Evolutionary conservation across 2,113 vertebrate species (phyloP), one percentile per base, ranked within the genome.

Genomic region (Petroica traversi): DNA sequence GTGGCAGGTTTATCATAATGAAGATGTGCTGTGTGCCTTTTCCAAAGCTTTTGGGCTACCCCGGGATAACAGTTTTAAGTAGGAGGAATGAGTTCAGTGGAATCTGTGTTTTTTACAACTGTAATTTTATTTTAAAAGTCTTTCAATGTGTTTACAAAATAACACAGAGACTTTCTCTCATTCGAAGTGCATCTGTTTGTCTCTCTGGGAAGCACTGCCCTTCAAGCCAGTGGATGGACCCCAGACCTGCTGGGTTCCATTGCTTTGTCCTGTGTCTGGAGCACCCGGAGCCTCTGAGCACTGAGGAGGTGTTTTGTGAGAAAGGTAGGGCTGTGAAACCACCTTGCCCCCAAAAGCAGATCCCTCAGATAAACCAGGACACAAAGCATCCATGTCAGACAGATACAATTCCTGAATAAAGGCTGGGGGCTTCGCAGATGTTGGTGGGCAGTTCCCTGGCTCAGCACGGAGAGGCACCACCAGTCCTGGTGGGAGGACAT

Each of bases 1-100:
- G 1, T 62, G 74, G 76, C 87, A 81, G 86, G 58, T 89, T 92
- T 93, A 86, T 91, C 93, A 72, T 72, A 84, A 78, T 67, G 93
- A 78, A 91, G 92, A 93, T 67, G 86, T 34, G 61, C 76, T 9
- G 2, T 12, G 54, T 55, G 88, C 38, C 67, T 93, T 43, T 72
- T 1, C 20, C 57, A 79, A 71, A 85, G 61, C n/a, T 85, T 69
- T 79, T 41, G 82, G 81, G 28, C n/a, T 83, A 36, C 49, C 62
- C 82, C 3, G 1, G 78, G 82, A 52, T 45, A 36, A 55, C 19
- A 57, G 61, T 36, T 82, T 54, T 17, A 63, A 93, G 58, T 5
- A 31, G 59, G 31, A 66, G 41, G 23, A 36, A 74, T 7, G 19
- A 0, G 2, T 63, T 89, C 33, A 7, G 18, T 12, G 19, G 18